Base-by-base conservation (phyloP, 2,888 invertebrate genomes). In the Oscheius sp. region DNA sequence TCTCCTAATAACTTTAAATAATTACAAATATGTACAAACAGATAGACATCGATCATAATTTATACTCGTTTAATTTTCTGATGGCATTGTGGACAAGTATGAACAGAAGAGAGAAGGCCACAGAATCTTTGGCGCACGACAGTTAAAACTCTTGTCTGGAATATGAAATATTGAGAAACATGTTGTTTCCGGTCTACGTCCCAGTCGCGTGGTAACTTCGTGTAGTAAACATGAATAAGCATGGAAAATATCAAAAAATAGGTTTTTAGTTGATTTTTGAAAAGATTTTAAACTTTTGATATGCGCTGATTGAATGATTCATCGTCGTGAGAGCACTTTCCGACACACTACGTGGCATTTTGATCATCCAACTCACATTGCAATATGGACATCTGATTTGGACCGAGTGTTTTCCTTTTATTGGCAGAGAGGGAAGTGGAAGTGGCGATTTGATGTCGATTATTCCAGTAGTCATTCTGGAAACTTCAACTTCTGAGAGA, bases 371-470 rank as follows among this genome's bases (percentile, higher is more conserved):
- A 9, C 57, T 57, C 30, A 59, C 59, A n/a, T 41, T 41, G 26
- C 59, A 59, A 44, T 59, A 44, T 22, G 59, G 59, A n/a, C 59
- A 59, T 44, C 44, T 59, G 22, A 59, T 59, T 30, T 56, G 56
- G 6, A 38, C 38, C 8, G 56, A 56, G 24, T 56, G 36, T 36
- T 56, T 56, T 9, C 56, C 56, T 38, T 38, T 32, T 3, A 36
- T 9, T 14, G 56, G 5, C 12, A 14, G 20, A 17, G 56, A 24
- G 9, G 56, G 38, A 14, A 24, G n/a, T 3, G 56, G 20, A 56
- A 56, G 20, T 24, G 20, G 20, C 24, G 56, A 33, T 33, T 56
- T 56, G 20, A 56, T 56, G 9, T 56, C 56, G n/a, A 33, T 26
- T 2, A 56, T 33, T 1, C 56, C 56, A 36, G 56, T 56, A 14